A percentile compares a stretch with the other conserved stretches of the same genome.
Evolutionary conservation across 2,888 invertebrate species (phyloP).

Genomic region (Clistopyga incitator): DNA sequence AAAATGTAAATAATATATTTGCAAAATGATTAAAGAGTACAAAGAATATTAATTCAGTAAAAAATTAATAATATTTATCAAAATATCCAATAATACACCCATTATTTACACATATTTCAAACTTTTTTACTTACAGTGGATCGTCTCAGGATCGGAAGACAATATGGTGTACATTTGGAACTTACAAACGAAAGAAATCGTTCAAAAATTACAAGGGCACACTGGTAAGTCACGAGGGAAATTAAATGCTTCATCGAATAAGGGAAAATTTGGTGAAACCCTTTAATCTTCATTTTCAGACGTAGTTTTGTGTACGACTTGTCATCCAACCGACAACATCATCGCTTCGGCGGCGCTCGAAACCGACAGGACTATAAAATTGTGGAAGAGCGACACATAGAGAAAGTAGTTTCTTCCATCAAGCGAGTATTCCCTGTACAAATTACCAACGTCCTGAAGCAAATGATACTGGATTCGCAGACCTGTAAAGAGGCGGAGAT

Average conservation of each 20-base stretch:
- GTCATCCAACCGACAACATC: slow-evolving; percentile 99
- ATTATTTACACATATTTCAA: background rate
- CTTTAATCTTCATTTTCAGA: slow-evolving; percentile 83
- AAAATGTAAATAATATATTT: too few species aligned
- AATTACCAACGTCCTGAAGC: slow-evolving; percentile 65
- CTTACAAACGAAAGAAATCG: slow-evolving; percentile 99
- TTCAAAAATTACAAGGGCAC: slow-evolving; percentile 98
- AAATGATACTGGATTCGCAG: slow-evolving; percentile 63
- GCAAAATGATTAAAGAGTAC: too few species aligned
- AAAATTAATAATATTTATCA: too few species aligned
- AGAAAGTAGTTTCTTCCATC: slow-evolving; percentile 56
- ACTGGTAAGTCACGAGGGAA: slow-evolving; percentile 88
- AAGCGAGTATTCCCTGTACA: slow-evolving; percentile 68
- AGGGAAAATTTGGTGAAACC: background rate
- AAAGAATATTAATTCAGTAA: too few species aligned
- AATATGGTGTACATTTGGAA: slow-evolving; percentile 99
- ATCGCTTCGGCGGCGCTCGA: slow-evolving; percentile 99
- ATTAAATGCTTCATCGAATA: background rate
- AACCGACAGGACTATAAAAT: slow-evolving; percentile 99
- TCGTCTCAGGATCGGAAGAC: slow-evolving; percentile 99
- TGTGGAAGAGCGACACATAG: slow-evolving; percentile 99
- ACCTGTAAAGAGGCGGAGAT: slow-evolving; percentile 60
- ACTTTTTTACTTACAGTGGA: slow-evolving; percentile 90
- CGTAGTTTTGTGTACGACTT: slow-evolving; percentile 98
- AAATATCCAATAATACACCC: too few species aligned